These are phyloP conservation scores for Rhinophrynus dorsalis DNA, from an alignment of 2,797 vertebrate genomes.

Conservation along the genomic window DNA sequence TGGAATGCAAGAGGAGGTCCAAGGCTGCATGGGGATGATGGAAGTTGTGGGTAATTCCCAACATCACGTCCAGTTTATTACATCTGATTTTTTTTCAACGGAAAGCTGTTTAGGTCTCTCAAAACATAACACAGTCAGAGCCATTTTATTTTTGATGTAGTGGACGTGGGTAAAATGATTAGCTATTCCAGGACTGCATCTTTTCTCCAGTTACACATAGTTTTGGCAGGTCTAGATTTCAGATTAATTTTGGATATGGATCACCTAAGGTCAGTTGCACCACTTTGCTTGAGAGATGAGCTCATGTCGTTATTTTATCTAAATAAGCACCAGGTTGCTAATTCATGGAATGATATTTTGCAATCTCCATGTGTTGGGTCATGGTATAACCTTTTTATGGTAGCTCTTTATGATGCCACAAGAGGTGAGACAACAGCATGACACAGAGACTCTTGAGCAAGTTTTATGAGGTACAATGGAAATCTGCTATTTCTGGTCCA, in stretches of 20 bases:
- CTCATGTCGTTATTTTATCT: slow-evolving; percentile 8
- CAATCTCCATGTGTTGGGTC: too few species aligned
- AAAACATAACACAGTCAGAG: neutral
- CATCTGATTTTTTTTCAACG: too few species aligned
- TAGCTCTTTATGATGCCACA: too few species aligned
- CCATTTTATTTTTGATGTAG: neutral
- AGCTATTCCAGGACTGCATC: slow-evolving; percentile 3
- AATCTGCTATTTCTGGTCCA: neutral
- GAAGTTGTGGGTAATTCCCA: too few species aligned
- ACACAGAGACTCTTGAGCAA: too few species aligned
- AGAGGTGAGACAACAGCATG: too few species aligned
- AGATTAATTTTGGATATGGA: slow-evolving; percentile 15
- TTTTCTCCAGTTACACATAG: slow-evolving; percentile 4
- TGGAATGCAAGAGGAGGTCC: too few species aligned
- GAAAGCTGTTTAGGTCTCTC: neutral
- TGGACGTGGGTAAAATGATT: neutral
- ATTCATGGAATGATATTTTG: neutral
- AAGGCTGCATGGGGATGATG: too few species aligned
- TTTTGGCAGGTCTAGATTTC: neutral
- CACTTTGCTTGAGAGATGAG: slow-evolving; percentile 20
- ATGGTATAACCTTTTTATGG: neutral
- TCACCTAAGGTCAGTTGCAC: slow-evolving; percentile 6
- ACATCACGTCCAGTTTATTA: too few species aligned
- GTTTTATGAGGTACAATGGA: too few species aligned
- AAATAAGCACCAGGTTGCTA: slow-evolving; percentile 8